Conservation (phyloP, 2,113 vertebrate species). For the Thalassoma bifasciatum region DNA sequence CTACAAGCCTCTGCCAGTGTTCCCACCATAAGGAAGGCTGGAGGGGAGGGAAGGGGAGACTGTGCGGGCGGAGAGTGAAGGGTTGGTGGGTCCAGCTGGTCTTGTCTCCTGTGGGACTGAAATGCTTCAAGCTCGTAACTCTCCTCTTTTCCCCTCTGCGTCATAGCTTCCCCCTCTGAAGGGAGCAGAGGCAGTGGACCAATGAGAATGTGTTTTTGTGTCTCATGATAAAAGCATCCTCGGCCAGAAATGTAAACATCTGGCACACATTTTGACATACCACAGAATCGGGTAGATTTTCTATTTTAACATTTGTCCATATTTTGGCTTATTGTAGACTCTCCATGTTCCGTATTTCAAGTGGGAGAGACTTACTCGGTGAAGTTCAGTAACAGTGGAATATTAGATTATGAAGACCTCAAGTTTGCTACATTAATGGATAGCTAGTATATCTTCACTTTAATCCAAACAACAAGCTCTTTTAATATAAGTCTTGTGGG, state of each 20-base stretch:
- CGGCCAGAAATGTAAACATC: conserved; percentile 83
- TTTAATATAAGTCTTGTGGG: background rate
- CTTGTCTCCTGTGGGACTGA: conserved; percentile 60
- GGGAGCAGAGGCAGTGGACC: conserved; percentile 41
- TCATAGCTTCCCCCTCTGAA: conserved; percentile 55
- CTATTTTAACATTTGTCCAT: conserved; percentile 4
- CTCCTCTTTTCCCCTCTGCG: conserved; percentile 54
- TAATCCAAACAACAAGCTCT: background rate
- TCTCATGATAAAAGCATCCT: conserved; percentile 77
- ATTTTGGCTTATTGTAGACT: conserved; percentile 1
- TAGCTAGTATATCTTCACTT: no score
- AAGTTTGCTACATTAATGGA: background rate
- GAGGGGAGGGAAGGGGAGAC: conserved; percentile 34
- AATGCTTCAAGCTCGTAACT: conserved; percentile 50
- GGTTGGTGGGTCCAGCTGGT: conserved; percentile 70
- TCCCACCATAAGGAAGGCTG: conserved; percentile 65
- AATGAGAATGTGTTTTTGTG: conserved; percentile 61
- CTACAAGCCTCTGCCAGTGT: conserved; percentile 60
- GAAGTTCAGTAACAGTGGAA: background rate
- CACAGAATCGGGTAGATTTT: conserved; percentile 60
- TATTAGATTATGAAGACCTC: background rate
- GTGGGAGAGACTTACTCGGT: background rate
- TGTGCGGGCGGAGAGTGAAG: conserved; percentile 18
- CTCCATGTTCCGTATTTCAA: background rate
- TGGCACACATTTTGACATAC: conserved; percentile 79